Conservation (phyloP, 92 coral and sea anemone species). For the Pocillopora meandrina region DNA sequence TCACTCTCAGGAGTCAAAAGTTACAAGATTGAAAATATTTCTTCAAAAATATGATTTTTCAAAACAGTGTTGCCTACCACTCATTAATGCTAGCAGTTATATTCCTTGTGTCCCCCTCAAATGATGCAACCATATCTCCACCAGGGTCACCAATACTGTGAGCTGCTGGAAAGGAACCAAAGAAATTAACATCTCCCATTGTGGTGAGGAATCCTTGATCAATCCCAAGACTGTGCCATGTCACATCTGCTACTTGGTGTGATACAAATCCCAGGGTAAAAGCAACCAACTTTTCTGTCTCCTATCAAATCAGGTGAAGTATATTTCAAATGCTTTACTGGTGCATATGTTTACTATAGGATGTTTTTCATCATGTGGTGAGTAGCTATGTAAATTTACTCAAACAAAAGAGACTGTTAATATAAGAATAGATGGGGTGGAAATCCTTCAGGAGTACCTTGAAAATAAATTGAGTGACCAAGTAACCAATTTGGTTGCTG, state of each 20-base stretch:
- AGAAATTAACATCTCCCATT: constrained; percentile 94
- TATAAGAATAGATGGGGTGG: too few relatives aligned
- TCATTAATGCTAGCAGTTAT: constrained; percentile 51
- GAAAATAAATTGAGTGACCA: too few relatives aligned
- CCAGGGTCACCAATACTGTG: constrained; percentile 87
- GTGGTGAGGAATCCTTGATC: constrained; percentile 90
- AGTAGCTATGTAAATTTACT: too few relatives aligned
- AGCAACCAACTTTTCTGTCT: constrained; percentile 91
- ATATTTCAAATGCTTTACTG: too few relatives aligned
- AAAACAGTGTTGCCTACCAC: constrained; percentile 52
- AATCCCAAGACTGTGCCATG: constrained; percentile 98
- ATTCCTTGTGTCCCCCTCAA: constrained; percentile 85
- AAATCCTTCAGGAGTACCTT: too few relatives aligned
- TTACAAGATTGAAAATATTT: neutral
- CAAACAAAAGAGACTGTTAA: too few relatives aligned
- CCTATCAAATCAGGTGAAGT: constrained; percentile 49
- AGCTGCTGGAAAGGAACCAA: constrained; percentile 92
- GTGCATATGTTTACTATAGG: too few relatives aligned
- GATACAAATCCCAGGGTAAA: constrained; percentile 97
- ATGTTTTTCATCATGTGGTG: too few relatives aligned
- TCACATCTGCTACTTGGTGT: constrained; percentile 96
- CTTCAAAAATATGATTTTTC: neutral
- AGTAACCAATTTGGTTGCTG: too few relatives aligned
- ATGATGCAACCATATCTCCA: constrained; percentile 87
- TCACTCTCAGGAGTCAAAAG: too few relatives aligned